Evolutionary conservation across 2,888 invertebrate species (phyloP).

Genomic region (Lampropteryx suffumata): DNA sequence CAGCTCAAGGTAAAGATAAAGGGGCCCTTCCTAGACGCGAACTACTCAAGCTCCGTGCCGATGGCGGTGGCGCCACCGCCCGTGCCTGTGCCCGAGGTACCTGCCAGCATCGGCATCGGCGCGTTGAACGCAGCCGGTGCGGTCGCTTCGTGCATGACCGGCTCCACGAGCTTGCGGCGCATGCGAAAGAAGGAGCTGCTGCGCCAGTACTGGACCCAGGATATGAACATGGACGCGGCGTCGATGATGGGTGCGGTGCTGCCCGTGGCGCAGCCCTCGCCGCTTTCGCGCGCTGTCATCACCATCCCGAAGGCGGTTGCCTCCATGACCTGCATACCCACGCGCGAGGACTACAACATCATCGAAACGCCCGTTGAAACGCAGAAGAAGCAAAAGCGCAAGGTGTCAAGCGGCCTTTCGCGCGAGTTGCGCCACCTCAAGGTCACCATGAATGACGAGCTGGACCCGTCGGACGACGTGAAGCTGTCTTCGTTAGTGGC

Average conservation of each 20-base stretch:
- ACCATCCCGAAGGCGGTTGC: constrained; percentile 95
- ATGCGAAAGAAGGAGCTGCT: constrained; percentile 96
- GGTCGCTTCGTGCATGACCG: constrained; percentile 68
- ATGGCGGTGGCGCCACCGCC: constrained; percentile 81
- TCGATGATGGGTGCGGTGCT: constrained; percentile 75
- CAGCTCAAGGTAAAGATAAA: constrained; percentile 96
- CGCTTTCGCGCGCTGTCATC: constrained; percentile 87
- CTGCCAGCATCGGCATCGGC: constrained; percentile 60
- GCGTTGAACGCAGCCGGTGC: constrained; percentile 68
- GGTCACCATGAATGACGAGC: constrained; percentile 81
- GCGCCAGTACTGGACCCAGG: constrained; percentile 91
- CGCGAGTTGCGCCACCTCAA: constrained; percentile 86
- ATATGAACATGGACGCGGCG: constrained; percentile 89
- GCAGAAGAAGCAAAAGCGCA: constrained; percentile 86
- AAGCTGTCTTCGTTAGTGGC: constrained; percentile 52
- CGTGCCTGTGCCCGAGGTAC: constrained; percentile 59
- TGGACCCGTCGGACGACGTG: constrained; percentile 67
- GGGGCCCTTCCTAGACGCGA: constrained; percentile 91
- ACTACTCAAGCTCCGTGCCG: constrained; percentile 85
- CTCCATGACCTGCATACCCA: constrained; percentile 93
- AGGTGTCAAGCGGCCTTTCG: constrained; percentile 75
- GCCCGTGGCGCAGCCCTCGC: constrained; percentile 83
- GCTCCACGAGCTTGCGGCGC: constrained; percentile 89
- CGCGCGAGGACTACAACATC: constrained; percentile 91
- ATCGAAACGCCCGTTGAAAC: constrained; percentile 85